Conservation (phyloP, 2,888 invertebrate genomes). For the Ophioninae sp. region DNA sequence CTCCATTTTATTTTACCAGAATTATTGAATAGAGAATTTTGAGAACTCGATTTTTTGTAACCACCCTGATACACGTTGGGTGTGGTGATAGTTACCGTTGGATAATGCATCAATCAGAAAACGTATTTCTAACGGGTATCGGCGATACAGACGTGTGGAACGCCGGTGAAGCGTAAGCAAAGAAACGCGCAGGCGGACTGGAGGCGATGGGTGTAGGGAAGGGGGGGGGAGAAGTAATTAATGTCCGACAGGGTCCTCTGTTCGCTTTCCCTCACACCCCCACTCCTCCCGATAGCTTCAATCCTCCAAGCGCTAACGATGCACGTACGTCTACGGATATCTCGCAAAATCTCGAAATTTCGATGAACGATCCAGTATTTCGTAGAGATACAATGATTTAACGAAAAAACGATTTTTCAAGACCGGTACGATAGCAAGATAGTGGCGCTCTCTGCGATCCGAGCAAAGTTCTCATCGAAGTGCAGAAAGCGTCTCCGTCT, state of each 20-base stretch:
- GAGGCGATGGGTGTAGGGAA: too few relatives aligned
- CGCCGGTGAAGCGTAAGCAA: constrained; percentile 50
- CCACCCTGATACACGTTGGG: neutral
- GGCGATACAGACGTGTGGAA: constrained; percentile 23
- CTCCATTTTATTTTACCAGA: too few relatives aligned
- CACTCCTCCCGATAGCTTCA: neutral
- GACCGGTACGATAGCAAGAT: neutral
- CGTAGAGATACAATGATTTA: too few relatives aligned
- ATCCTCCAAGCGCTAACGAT: constrained; percentile 4
- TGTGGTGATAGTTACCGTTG: neutral
- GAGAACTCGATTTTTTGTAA: too few relatives aligned
- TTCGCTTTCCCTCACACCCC: constrained; percentile 19
- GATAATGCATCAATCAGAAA: neutral
- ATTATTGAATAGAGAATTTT: too few relatives aligned
- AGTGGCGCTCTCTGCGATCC: constrained; percentile 5
- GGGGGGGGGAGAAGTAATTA: constrained; percentile 77
- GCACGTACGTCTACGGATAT: neutral
- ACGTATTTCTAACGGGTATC: neutral
- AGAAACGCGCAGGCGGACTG: constrained; percentile 63
- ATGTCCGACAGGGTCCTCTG: constrained; percentile 77
- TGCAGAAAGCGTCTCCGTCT: neutral
- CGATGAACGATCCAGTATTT: too few relatives aligned
- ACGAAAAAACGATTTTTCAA: neutral
- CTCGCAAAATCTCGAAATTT: neutral
- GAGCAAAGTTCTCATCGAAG: neutral